Base-by-base conservation (phyloP, 2,113 vertebrate species). In the Salvator merianae region DNA sequence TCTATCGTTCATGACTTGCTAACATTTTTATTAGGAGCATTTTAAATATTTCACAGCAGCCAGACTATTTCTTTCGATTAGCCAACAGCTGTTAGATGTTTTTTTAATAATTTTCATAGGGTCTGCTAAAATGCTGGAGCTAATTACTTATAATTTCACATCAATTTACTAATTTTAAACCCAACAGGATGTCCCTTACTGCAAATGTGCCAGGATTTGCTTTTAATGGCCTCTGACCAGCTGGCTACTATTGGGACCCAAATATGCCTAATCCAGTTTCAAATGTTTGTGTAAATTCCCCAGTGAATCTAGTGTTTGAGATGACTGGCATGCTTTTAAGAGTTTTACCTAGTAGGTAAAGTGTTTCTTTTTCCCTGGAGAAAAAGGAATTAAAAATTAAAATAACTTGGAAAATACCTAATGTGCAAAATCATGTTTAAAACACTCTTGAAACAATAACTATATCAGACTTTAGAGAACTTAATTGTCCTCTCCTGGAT, bases 141-240 rank as follows among this genome's bases (percentile, higher is more conserved):
- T 94, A 94, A 95, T 95, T 94, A 88, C 75, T 92, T 93, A 76
- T 88, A 94, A 94, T 94, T 95, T 91, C 0, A n/a, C 75, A 90
- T 93, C 88, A 89, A 65, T 93, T 94, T 94, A 90, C 83, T 91
- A 77, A 93, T 94, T 94, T 93, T 69, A 68, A 92, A 55, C 77
- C 81, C 71, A 90, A 92, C 59, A 90, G 81, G 84, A 93, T 62
- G 7, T 76, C 85, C 36, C 3, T 81, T 85, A 34, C 72, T 55
- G 82, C 59, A 92, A 88, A 91, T 73, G 9, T 83, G 80, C 76
- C 59, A 92, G 34, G 40, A 88, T 0, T 87, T 68, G 71, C 18
- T 94, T 92, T 90, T 93, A 91, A 87, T 86, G 73, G 72, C 47
- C 16, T 84, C 74, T 85, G 53, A 40, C 47, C 85, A 94, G 80